Conservation (phyloP, 2,888 invertebrate genomes). For the Lasioglossum calceatum region DNA sequence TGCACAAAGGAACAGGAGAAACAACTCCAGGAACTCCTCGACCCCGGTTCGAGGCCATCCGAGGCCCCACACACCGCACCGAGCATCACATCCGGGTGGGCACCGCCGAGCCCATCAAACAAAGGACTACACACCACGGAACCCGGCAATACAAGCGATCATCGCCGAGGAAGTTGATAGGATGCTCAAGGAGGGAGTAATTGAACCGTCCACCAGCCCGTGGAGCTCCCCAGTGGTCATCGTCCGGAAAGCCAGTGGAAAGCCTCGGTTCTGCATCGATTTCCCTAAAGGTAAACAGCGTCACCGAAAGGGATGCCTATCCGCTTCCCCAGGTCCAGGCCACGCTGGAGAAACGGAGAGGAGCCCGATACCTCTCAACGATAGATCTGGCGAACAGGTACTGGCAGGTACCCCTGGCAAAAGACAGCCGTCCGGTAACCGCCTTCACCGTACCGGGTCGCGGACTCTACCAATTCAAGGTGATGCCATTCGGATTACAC, state of each 20-base stretch:
- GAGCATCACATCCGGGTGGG: neutral
- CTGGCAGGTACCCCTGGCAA: neutral
- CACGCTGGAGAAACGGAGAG: neutral
- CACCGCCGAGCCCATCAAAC: neutral
- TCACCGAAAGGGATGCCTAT: neutral
- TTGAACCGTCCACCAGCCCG: too few relatives aligned
- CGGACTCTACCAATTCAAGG: conserved; percentile 70
- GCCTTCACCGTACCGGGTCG: conserved; percentile 6
- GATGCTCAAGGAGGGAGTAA: too few relatives aligned
- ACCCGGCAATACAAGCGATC: too few relatives aligned
- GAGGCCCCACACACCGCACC: neutral
- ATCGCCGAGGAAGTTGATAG: too few relatives aligned
- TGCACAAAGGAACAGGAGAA: too few relatives aligned
- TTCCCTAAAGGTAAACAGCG: too few relatives aligned
- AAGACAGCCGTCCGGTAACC: neutral
- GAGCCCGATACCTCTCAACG: neutral
- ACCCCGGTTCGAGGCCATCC: neutral
- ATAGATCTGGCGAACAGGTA: neutral
- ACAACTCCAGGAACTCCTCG: neutral
- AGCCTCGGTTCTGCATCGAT: too few relatives aligned
- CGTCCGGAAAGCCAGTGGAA: too few relatives aligned
- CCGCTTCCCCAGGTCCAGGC: neutral
- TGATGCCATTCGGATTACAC: conserved; percentile 74
- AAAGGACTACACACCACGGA: too few relatives aligned
- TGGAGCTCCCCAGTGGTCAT: too few relatives aligned